phyloP scores from a whole-genome alignment of 1,140 invertebrate genomes.

The Trachelipus rathkii region DNA sequence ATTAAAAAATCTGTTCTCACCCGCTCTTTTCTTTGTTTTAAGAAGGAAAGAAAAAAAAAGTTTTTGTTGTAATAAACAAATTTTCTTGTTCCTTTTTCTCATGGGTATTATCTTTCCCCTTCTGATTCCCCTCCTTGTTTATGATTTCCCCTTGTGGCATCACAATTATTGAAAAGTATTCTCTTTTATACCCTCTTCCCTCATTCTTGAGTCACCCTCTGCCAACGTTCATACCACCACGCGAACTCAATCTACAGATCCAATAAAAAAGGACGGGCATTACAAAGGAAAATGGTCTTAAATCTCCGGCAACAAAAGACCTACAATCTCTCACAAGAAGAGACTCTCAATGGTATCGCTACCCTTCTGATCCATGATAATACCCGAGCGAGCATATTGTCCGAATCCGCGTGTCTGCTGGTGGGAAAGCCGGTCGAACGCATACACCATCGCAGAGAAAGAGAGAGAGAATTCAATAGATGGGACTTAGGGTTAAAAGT shows the following conservation, averaged over 20 bases:
- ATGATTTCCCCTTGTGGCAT: conserved; percentile 3
- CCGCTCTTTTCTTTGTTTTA: neutral
- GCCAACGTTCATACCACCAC: neutral
- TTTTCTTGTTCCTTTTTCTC: neutral
- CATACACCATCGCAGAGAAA: no score
- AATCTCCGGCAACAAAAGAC: neutral
- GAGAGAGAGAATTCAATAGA: no score
- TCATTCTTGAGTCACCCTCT: neutral
- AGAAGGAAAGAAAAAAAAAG: neutral
- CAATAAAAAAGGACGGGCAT: neutral
- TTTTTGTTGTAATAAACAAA: neutral
- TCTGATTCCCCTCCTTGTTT: neutral
- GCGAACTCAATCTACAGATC: neutral
- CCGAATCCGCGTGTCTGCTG: neutral
- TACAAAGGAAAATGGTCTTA: neutral
- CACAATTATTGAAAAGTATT: neutral
- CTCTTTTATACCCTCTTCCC: neutral
- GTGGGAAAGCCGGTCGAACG: neutral
- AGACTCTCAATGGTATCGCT: neutral
- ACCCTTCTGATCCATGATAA: conserved; percentile 1
- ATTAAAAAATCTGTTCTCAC: neutral
- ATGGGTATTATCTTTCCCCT: conserved; percentile 4
- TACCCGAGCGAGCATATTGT: conserved; percentile 5
- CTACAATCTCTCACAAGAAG: neutral
- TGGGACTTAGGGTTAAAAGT: no score